Conservation (phyloP, 2,797 vertebrate species). For the Coccyzus lansbergi region DNA sequence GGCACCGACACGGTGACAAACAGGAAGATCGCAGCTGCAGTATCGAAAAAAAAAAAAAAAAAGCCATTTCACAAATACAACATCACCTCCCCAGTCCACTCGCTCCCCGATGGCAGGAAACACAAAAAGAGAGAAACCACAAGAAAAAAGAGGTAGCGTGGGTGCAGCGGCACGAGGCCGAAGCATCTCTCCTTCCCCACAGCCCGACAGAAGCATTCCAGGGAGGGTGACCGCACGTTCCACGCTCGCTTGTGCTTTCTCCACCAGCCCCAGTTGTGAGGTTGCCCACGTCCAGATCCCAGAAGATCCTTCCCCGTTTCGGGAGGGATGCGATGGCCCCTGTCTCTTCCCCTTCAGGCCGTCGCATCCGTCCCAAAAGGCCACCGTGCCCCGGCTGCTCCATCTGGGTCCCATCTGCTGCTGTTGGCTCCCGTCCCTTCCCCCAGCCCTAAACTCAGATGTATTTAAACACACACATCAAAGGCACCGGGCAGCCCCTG, state of each 20-base stretch:
- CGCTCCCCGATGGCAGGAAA: conserved; percentile 24
- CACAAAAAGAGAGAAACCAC: conserved; percentile 36
- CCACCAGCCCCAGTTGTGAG: fast-evolving
- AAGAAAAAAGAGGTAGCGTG: not conserved
- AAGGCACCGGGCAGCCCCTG: conserved; percentile 18
- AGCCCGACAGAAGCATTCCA: fast-evolving
- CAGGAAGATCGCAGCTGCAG: conserved; percentile 50
- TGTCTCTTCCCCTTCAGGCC: not conserved
- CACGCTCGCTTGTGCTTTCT: fast-evolving
- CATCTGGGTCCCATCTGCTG: conserved; percentile 74
- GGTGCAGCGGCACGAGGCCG: not conserved
- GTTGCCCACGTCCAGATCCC: not conserved
- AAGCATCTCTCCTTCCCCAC: not conserved
- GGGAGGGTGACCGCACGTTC: not conserved
- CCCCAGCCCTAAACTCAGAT: conserved; percentile 43
- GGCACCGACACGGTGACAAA: not conserved
- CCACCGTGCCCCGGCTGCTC: not conserved
- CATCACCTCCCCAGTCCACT: not conserved
- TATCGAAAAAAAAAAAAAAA: not conserved
- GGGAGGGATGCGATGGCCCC: not conserved
- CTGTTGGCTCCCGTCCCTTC: conserved; percentile 13
- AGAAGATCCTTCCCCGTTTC: not conserved
- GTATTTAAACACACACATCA: conserved; percentile 71
- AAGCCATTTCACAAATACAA: not conserved
- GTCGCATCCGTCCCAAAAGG: conserved; percentile 24